Evolutionary conservation across 2,888 invertebrate species (phyloP).

Genomic region (Caenorhabditis sp.): DNA sequence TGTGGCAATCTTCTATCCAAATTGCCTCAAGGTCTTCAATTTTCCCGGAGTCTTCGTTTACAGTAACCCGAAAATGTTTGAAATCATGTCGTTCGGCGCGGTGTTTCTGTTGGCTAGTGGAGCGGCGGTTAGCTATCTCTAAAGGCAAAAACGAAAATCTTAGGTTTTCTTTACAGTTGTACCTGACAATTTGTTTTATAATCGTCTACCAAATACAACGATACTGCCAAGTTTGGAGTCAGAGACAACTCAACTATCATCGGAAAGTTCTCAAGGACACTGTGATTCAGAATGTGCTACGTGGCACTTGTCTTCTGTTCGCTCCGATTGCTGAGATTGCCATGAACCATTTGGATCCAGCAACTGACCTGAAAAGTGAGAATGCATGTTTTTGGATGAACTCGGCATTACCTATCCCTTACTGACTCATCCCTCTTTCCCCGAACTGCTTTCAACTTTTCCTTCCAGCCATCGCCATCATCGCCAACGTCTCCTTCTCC

Average conservation of each 20-base stretch:
- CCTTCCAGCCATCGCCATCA: background rate
- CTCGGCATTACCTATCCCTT: too few species aligned
- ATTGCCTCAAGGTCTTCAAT: background rate
- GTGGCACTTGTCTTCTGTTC: background rate
- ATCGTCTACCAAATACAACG: background rate
- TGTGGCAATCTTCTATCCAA: background rate
- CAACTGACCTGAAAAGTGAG: background rate
- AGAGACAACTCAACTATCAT: background rate
- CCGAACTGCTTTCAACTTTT: too few species aligned
- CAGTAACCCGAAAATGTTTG: background rate
- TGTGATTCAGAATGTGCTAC: background rate
- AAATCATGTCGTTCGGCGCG: background rate
- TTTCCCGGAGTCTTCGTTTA: background rate
- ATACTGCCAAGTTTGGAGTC: background rate
- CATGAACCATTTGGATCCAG: background rate
- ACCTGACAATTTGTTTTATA: background rate
- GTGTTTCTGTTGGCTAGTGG: background rate
- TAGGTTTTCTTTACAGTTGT: slow-evolving; percentile 2
- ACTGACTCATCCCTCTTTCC: too few species aligned
- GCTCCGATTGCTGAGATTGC: background rate
- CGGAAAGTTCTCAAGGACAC: slow-evolving; percentile 8
- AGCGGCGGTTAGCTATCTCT: background rate
- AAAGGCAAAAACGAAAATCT: background rate
- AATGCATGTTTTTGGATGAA: too few species aligned
- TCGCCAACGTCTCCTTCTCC: background rate